A percentile compares a stretch with the other conserved stretches of the same genome.
Conservation (phyloP, 2,113 vertebrate genomes). For the Lepisosteus oculatus region DNA sequence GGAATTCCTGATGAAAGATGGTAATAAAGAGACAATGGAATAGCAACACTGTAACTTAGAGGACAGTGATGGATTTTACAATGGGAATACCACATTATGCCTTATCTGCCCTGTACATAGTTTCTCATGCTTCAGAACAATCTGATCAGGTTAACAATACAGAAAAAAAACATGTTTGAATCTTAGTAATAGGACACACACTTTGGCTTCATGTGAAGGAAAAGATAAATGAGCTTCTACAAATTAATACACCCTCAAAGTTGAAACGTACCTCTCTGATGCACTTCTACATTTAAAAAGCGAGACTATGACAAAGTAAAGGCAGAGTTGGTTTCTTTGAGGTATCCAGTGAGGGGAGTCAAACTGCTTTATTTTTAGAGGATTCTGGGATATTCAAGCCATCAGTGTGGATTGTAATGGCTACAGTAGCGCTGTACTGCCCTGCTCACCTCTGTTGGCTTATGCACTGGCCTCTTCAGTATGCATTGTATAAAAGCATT, state of each 20-base stretch:
- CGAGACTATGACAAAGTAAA: background rate
- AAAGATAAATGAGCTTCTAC: background rate
- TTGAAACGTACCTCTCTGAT: background rate
- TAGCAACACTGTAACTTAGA: background rate
- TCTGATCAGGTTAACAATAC: background rate
- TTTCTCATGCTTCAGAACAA: slow-evolving; percentile 13
- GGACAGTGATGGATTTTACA: background rate
- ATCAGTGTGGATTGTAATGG: too few species aligned
- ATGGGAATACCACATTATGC: background rate
- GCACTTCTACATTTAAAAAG: background rate
- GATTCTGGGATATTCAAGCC: too few species aligned
- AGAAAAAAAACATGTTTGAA: too few species aligned
- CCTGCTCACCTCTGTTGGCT: too few species aligned
- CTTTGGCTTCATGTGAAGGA: background rate
- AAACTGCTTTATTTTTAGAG: too few species aligned
- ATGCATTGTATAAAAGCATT: too few species aligned
- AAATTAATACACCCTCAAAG: background rate
- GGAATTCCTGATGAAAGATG: background rate
- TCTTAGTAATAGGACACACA: too few species aligned
- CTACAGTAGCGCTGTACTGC: too few species aligned
- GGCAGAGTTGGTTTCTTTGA: background rate
- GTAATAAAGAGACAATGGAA: background rate
- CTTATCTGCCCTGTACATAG: slow-evolving; percentile 18
- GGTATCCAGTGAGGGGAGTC: too few species aligned
- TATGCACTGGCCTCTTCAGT: too few species aligned